Base-by-base conservation (phyloP, 2,888 invertebrate species). In the Tiliacea citrago region DNA sequence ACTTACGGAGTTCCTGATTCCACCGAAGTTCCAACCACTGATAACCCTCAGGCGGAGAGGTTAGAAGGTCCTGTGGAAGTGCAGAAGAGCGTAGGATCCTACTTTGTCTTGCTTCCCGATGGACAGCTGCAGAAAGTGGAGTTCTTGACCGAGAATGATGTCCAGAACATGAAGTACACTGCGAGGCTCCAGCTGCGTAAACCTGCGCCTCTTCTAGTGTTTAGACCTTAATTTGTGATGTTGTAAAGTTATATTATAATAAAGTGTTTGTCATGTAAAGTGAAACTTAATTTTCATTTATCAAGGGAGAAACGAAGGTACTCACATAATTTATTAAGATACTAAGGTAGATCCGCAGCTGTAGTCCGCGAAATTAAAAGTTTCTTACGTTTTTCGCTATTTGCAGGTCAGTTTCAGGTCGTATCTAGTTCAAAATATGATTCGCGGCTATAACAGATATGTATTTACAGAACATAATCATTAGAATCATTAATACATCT, bases 21-120 rank as follows among this genome's bases (percentile, higher is more conserved):
- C 6, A 91, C 94, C 3, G 93, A 93, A 29, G 92, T 93, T 21
- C 86, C 94, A 0, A 91, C 93, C 0, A 95, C 95, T 9, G 95
- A 95, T 24, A 94, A 93, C 63, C 94, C 95, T 77, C 90, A 93
- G 77, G 92, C 93, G 0, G 95, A 96, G 79, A 92, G 83, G 42
- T 68, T 96, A 12, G 94, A 94, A 69, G 91, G 95, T 55, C 92
- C 95, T 13, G 92, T 96, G 3, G 95, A 97, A 61, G 93, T 95
- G 0, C 93, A 93, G 81, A 94, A 94, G 86, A 97, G 97, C 60
- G 93, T 94, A 47, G 97, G 97, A 8, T 95, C 97, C 21, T 97
- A 98, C 91, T 98, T 97, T 90, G 95, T 97, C 8, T 95, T 97
- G 57, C 95, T 97, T 81, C 97, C 97, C 0, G 97, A 96, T 82